Evolutionary conservation across 2,888 invertebrate species (phyloP).

Genomic region (Cinara cedri): DNA sequence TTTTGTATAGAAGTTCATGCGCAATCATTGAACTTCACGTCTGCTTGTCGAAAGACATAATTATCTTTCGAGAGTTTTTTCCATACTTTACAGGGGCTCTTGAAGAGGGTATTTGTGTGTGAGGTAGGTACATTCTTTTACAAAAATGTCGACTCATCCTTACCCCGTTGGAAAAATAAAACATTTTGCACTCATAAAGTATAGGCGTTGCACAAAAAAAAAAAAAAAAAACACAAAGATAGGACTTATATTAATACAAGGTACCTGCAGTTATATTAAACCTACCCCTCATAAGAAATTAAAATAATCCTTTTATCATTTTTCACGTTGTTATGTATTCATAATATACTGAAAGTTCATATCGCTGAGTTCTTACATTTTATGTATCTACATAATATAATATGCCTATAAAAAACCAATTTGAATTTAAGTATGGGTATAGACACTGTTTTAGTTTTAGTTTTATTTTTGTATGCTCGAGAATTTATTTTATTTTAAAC

Average conservation of each 20-base stretch:
- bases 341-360: not conserved
- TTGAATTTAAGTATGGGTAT: too few relatives aligned
- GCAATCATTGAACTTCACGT: slow-evolving; percentile 32
- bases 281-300: slow-evolving; percentile 34
- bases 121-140: slow-evolving; percentile 24
- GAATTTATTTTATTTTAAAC: too few relatives aligned
- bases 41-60: slow-evolving; percentile 17
- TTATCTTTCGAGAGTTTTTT: slow-evolving; percentile 38
- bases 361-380: not conserved
- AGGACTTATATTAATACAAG: slow-evolving; percentile 41
- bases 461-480: not conserved
- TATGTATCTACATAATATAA: not conserved
- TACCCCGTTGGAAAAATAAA: slow-evolving; percentile 31
- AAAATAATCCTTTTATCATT: slow-evolving; percentile 43
- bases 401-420: not conserved
- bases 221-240: not conserved
- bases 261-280: slow-evolving; percentile 27
- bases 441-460: too few relatives aligned
- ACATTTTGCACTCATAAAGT: slow-evolving; percentile 36
- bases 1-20: not conserved
- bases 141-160: slow-evolving; percentile 43
- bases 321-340: slow-evolving; percentile 13
- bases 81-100: slow-evolving; percentile 26
- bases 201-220: slow-evolving; percentile 38
- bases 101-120: slow-evolving; percentile 30